These are phyloP conservation scores for Mirza zaza DNA, from an alignment of 2,113 vertebrate species.

Conservation along the genomic window DNA sequence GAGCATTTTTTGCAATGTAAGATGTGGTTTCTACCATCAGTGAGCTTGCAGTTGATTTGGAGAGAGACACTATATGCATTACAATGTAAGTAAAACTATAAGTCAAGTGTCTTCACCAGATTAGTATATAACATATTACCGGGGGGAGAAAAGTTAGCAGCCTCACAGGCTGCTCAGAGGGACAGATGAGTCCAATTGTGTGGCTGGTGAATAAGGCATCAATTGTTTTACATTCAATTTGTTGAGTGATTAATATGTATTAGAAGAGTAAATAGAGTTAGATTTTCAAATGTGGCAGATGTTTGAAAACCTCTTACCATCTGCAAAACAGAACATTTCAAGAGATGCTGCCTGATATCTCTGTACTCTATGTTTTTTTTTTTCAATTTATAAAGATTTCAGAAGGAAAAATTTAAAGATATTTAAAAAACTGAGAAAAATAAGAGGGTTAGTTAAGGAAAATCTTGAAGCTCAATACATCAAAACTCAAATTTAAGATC, in stretches of 20 bases:
- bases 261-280: slow-evolving; percentile 64
- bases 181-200: neutral
- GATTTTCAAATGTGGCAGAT: slow-evolving; percentile 65
- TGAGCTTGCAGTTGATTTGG: neutral
- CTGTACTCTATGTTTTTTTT: neutral
- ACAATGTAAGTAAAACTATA: neutral
- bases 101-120: neutral
- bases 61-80: neutral
- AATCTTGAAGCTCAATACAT: neutral
- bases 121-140: neutral
- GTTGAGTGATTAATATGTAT: slow-evolving; percentile 66
- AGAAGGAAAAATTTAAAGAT: neutral
- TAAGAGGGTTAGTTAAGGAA: neutral
- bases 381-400: neutral
- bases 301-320: slow-evolving; percentile 69
- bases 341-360: neutral
- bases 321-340: slow-evolving; percentile 57
- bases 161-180: neutral
- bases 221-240: slow-evolving; percentile 42
- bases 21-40: neutral
- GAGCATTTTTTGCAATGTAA: neutral
- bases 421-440: neutral
- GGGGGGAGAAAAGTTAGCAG: neutral
- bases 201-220: neutral
- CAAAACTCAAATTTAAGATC: neutral